Conservation (phyloP, 2,888 invertebrate genomes). For the Nysson spinosus region DNA sequence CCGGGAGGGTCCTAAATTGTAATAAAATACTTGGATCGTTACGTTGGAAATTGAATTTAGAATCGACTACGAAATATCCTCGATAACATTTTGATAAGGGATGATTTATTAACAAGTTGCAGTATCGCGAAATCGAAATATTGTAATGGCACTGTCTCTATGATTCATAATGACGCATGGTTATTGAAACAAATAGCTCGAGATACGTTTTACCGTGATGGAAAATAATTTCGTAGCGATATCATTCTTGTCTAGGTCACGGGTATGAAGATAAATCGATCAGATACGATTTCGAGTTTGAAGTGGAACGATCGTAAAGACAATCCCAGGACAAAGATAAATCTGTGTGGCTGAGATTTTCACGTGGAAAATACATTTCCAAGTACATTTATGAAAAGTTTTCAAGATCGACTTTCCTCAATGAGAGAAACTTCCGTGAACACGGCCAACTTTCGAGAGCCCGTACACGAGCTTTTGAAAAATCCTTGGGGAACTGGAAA, state of each 20-base stretch:
- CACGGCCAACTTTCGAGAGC: conserved; percentile 13
- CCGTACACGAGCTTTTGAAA: conserved; percentile 10
- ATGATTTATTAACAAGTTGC: conserved; percentile 20
- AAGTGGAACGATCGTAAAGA: conserved; percentile 44
- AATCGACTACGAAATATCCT: too few relatives aligned
- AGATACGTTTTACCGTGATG: conserved; percentile 45
- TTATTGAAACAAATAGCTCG: conserved; percentile 55
- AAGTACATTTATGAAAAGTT: conserved; percentile 20
- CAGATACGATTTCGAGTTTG: conserved; percentile 23
- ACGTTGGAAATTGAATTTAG: not conserved
- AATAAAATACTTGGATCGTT: too few relatives aligned
- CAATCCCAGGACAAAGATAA: conserved; percentile 17
- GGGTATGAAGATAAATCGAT: conserved; percentile 41
- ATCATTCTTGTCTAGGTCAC: conserved; percentile 43
- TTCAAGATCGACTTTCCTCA: conserved; percentile 22
- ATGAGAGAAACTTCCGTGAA: conserved; percentile 1
- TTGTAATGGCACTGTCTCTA: conserved; percentile 11
- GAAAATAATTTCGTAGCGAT: conserved; percentile 52
- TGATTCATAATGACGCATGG: conserved; percentile 48
- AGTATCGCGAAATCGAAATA: conserved; percentile 15
- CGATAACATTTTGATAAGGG: too few relatives aligned
- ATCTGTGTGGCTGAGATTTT: conserved; percentile 26
- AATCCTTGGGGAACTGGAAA: conserved; percentile 6
- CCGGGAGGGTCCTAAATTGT: too few relatives aligned
- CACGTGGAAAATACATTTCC: conserved; percentile 16